A percentile compares a stretch with the other conserved stretches of the same genome.
phyloP scores from a whole-genome alignment of 2,113 vertebrate species.

The Aptenodytes patagonicus region DNA sequence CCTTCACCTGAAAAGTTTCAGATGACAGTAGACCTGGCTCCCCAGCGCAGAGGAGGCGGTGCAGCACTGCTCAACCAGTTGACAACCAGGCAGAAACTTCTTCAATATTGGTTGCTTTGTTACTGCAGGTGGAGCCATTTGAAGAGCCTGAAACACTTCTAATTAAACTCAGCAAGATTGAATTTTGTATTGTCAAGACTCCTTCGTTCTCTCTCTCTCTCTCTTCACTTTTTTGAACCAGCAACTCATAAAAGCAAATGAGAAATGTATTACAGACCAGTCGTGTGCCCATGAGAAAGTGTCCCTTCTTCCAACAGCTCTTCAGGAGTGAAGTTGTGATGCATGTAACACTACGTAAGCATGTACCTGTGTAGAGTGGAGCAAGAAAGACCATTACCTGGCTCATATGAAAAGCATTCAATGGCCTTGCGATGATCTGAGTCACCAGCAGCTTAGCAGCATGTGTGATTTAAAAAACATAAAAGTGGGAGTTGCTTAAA shows the following conservation, averaged over 20 bases:
- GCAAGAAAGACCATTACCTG: background rate
- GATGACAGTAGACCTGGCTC: background rate
- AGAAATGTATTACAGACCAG: background rate
- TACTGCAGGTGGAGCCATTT: background rate
- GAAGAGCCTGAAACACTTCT: background rate
- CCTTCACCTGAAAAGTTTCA: background rate
- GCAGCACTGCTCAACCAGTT: background rate
- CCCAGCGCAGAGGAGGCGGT: background rate
- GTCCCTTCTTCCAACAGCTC: background rate
- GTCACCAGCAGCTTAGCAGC: background rate
- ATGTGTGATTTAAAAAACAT: background rate
- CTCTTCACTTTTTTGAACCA: background rate
- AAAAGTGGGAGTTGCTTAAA: background rate
- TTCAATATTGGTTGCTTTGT: background rate
- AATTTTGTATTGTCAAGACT: background rate
- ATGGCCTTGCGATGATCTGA: background rate
- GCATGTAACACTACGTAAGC: background rate
- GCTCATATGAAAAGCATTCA: background rate
- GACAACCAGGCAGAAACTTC: background rate
- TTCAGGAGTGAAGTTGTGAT: background rate
- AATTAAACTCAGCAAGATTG: background rate
- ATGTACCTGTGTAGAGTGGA: background rate
- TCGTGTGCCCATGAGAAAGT: background rate
- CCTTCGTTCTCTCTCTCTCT: background rate
- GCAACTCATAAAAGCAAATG: background rate